Evolutionary conservation across 1,140 invertebrate genomes (phyloP).

Genomic region (Eurosta solidaginis): DNA sequence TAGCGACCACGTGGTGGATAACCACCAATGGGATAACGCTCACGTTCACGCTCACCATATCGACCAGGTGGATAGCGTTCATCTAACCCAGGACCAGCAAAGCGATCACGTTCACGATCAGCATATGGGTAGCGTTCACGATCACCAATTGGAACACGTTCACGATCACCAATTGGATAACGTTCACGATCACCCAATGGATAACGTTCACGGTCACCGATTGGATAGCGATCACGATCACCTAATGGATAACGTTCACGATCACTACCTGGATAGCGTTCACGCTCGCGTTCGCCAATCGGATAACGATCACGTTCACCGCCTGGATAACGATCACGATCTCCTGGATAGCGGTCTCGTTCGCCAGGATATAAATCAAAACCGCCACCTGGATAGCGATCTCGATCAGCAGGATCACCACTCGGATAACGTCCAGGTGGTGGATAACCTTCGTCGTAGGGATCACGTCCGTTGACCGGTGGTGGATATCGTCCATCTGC

Average conservation of each 20-base stretch:
- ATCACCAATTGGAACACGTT: conserved; percentile 59
- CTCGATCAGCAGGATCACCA: conserved; percentile 41
- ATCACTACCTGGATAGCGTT: conserved; percentile 53
- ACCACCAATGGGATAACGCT: conserved; percentile 40
- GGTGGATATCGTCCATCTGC: conserved; percentile 40
- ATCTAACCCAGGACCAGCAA: too few species aligned
- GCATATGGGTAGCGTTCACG: too few species aligned
- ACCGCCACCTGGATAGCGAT: conserved; percentile 56
- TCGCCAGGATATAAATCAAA: conserved; percentile 59
- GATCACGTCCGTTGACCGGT: conserved; percentile 11
- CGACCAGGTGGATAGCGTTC: conserved; percentile 45
- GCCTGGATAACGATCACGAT: conserved; percentile 43
- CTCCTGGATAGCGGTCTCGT: conserved; percentile 55
- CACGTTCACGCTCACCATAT: conserved; percentile 43
- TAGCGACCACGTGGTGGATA: conserved; percentile 51
- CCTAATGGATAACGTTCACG: too few species aligned
- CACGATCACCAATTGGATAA: conserved; percentile 42
- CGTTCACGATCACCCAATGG: conserved; percentile 38
- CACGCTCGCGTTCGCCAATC: conserved; percentile 50
- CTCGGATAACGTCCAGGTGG: conserved; percentile 36
- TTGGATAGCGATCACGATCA: conserved; percentile 61
- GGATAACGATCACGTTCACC: conserved; percentile 48
- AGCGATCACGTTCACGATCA: conserved; percentile 32
- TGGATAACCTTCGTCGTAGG: conserved; percentile 30
- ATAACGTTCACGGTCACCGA: conserved; percentile 43